Conservation (phyloP, 1,140 invertebrate genomes). For the Elysia chlorotica region DNA sequence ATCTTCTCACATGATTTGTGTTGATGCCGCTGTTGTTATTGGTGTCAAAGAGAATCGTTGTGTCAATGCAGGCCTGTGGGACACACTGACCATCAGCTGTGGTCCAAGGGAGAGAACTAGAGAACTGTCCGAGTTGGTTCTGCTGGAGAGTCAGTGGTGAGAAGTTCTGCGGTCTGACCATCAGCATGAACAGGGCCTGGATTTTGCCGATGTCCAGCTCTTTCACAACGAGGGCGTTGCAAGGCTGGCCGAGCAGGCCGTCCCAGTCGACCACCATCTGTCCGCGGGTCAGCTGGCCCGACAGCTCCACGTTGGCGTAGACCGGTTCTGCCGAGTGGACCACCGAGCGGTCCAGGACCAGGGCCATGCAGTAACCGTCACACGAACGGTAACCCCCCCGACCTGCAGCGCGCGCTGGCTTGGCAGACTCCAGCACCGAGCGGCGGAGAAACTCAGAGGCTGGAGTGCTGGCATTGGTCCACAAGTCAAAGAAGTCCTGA, state of each 20-base stretch:
- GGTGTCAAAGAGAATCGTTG: background rate
- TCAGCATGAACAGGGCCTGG: slow-evolving; percentile 12
- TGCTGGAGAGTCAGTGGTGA: background rate
- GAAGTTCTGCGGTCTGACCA: slow-evolving; percentile 8
- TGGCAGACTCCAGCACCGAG: slow-evolving; percentile 19
- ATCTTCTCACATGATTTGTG: background rate
- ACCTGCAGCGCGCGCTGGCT: background rate
- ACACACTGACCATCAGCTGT: background rate
- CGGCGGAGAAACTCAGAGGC: slow-evolving; percentile 21
- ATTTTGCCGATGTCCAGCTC: slow-evolving; percentile 34
- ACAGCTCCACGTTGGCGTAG: slow-evolving; percentile 41
- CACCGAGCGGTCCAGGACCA: slow-evolving; percentile 27
- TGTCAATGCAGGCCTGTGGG: background rate
- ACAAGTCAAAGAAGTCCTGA: slow-evolving; percentile 29
- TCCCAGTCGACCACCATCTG: slow-evolving; percentile 52
- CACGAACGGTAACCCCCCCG: slow-evolving; percentile 24
- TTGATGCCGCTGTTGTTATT: background rate
- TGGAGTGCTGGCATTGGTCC: slow-evolving; percentile 17
- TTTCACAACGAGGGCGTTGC: slow-evolving; percentile 40
- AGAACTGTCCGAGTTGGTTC: background rate
- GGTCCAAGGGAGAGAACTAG: background rate
- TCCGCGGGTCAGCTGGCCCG: slow-evolving; percentile 41
- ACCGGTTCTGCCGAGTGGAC: slow-evolving; percentile 29
- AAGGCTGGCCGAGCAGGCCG: slow-evolving; percentile 21
- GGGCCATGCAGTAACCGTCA: slow-evolving; percentile 40